Conservation (phyloP, 1,140 invertebrate genomes). For the Spodoptera litura region DNA sequence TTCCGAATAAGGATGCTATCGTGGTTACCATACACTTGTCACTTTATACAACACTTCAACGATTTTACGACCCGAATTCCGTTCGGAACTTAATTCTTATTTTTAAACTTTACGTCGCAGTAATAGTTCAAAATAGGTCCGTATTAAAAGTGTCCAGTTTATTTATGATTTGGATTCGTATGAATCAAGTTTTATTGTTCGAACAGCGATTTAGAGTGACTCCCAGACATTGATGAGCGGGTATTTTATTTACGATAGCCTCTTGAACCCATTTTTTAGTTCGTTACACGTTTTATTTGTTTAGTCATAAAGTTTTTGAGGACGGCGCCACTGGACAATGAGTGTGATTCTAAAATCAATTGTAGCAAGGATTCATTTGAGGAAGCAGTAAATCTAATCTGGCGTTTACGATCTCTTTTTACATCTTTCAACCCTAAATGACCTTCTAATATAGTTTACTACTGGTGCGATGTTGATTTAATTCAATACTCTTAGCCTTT, state of each 20-base stretch:
- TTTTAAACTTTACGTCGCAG: conserved; percentile 66
- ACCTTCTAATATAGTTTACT: neutral
- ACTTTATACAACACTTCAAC: conserved; percentile 53
- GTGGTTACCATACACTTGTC: conserved; percentile 47
- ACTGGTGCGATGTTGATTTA: neutral
- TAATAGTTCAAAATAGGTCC: conserved; percentile 78
- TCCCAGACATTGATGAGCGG: conserved; percentile 67
- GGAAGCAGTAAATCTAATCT: conserved; percentile 27
- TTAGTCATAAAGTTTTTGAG: conserved; percentile 52
- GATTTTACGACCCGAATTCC: conserved; percentile 59
- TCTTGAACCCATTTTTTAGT: conserved; percentile 75
- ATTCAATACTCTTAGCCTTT: neutral
- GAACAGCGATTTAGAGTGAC: conserved; percentile 62
- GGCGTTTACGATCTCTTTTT: conserved; percentile 10
- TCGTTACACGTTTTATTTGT: conserved; percentile 60
- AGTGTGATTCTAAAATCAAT: conserved; percentile 43
- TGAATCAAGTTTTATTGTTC: conserved; percentile 74
- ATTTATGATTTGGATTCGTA: conserved; percentile 65
- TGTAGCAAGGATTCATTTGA: conserved; percentile 29
- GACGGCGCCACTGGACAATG: conserved; percentile 50
- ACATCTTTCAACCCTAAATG: conserved; percentile 4
- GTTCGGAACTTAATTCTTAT: conserved; percentile 51
- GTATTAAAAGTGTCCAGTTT: conserved; percentile 74
- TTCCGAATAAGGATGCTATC: neutral
- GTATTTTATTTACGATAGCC: conserved; percentile 67